phyloP scores from a whole-genome alignment of 2,888 invertebrate species.

The Noctuana brunneofusca region DNA sequence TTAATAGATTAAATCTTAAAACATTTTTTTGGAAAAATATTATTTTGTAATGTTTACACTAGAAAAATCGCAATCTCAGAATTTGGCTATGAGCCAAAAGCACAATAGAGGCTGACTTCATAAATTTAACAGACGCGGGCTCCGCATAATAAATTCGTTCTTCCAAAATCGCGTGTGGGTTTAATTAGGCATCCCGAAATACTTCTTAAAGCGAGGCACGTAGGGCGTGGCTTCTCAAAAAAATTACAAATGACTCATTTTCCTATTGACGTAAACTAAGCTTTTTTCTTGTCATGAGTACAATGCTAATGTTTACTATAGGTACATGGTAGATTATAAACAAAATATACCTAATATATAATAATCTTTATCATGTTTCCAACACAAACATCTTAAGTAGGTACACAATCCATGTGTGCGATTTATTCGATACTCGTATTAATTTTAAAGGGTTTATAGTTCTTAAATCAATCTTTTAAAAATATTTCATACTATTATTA shows the following conservation, averaged over 20 bases:
- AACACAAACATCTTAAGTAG: no score
- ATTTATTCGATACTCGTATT: no score
- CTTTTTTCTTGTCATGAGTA: neutral
- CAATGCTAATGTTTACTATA: neutral
- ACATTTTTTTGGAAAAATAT: conserved; percentile 36
- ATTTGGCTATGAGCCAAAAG: conserved; percentile 61
- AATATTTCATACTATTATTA: no score
- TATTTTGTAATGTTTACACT: conserved; percentile 43
- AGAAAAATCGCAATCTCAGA: conserved; percentile 55
- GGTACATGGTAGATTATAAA: neutral
- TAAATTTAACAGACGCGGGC: conserved; percentile 56
- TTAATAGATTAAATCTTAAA: conserved; percentile 38
- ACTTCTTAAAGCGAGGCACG: conserved; percentile 42
- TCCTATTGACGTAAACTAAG: neutral
- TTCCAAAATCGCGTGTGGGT: conserved; percentile 55
- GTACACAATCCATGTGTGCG: no score
- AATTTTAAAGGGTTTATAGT: no score
- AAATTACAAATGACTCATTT: conserved; percentile 18
- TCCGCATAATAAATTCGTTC: conserved; percentile 57
- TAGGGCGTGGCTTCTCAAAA: conserved; percentile 52
- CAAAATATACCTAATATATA: neutral
- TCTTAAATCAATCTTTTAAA: no score
- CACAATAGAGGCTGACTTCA: conserved; percentile 62
- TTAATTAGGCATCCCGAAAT: conserved; percentile 61
- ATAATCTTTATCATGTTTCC: no score